Conservation (phyloP, 2,888 invertebrate species). For the Drosophila mimica region DNA sequence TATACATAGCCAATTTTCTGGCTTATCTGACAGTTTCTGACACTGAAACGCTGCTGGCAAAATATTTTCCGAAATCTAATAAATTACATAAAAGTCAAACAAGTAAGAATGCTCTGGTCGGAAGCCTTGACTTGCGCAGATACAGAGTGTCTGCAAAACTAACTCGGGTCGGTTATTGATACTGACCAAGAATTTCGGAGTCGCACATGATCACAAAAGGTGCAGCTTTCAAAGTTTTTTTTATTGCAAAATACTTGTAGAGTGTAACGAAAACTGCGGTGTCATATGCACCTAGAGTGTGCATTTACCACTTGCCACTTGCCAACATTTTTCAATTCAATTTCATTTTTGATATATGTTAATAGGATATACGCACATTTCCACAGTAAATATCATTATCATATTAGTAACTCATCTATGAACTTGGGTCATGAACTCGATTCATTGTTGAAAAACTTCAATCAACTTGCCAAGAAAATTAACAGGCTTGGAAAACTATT, state of each 20-base stretch:
- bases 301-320: conserved; percentile 1
- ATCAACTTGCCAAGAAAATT: conserved; percentile 31
- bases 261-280: conserved; percentile 6
- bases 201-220: conserved; percentile 28
- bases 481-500: conserved; percentile 38
- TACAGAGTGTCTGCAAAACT: neutral
- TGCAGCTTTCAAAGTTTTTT: conserved; percentile 55
- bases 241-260: conserved; percentile 52
- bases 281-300: conserved; percentile 38
- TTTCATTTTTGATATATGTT: conserved; percentile 23
- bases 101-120: neutral
- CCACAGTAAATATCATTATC: conserved; percentile 71
- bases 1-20: conserved; percentile 15
- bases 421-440: conserved; percentile 50
- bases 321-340: conserved; percentile 38
- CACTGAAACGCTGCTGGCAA: conserved; percentile 67
- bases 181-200: neutral
- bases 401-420: conserved; percentile 74
- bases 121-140: neutral
- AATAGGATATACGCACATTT: conserved; percentile 53
- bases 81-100: conserved; percentile 60
- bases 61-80: conserved; percentile 72
- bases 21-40: conserved; percentile 53
- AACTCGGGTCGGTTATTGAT: neutral
- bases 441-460: conserved; percentile 44